These are phyloP conservation scores for Tiliacea citrago DNA, from an alignment of 2,888 invertebrate species.

Conservation along the genomic window DNA sequence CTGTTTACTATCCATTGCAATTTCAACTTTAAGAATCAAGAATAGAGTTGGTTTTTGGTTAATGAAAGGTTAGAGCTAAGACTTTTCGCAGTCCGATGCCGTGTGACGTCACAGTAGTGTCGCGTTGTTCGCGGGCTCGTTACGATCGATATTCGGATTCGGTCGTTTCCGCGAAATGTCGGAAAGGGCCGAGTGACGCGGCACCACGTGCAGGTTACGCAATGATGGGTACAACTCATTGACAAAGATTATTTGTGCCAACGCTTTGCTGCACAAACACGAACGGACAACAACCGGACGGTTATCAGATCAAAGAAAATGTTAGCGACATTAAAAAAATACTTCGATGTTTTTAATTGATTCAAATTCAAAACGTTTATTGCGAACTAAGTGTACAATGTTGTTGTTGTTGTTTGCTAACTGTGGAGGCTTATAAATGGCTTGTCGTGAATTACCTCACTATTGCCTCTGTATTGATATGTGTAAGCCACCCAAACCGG, in stretches of 20 bases:
- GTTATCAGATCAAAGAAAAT: slow-evolving; percentile 9
- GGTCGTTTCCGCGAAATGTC: slow-evolving; percentile 78
- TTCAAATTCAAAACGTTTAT: too few relatives aligned
- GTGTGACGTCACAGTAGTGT: slow-evolving; percentile 86
- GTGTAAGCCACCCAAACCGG: too few relatives aligned
- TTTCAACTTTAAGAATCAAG: background rate
- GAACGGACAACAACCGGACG: slow-evolving; percentile 25
- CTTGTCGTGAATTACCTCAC: too few relatives aligned
- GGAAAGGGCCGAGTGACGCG: slow-evolving; percentile 76
- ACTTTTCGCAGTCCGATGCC: slow-evolving; percentile 42
- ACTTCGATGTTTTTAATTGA: background rate
- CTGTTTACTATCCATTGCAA: slow-evolving; percentile 29
- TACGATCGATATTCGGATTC: slow-evolving; percentile 83
- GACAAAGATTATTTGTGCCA: slow-evolving; percentile 85
- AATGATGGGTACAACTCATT: slow-evolving; percentile 87
- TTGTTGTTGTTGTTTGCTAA: too few relatives aligned
- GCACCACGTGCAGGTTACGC: slow-evolving; percentile 88
- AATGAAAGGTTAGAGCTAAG: slow-evolving; percentile 23
- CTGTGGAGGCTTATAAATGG: too few relatives aligned
- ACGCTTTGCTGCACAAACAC: slow-evolving; percentile 74
- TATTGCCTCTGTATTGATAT: too few relatives aligned
- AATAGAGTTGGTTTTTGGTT: slow-evolving; percentile 55
- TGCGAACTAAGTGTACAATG: too few relatives aligned
- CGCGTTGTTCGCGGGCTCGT: slow-evolving; percentile 81
- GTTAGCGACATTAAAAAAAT: background rate